Evolutionary conservation across 1,140 invertebrate species (phyloP).

Genomic region (Aphaenogaster floridana): DNA sequence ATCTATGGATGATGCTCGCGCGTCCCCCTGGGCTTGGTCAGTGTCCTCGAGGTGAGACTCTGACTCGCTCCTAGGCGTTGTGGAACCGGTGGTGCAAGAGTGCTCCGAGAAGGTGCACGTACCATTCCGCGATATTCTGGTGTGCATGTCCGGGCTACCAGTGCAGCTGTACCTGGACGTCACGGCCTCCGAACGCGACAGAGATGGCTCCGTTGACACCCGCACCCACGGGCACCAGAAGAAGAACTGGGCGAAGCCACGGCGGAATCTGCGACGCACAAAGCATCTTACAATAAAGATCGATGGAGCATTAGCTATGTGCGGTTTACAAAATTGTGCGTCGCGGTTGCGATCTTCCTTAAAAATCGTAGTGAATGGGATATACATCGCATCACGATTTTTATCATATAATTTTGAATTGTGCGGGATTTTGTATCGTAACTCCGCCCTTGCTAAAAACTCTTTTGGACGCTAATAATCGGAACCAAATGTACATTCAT

Average conservation of each 20-base stretch:
- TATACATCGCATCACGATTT: too few species aligned
- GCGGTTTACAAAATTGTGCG: too few species aligned
- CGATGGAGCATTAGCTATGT: not conserved
- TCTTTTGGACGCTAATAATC: too few species aligned
- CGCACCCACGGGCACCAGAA: conserved; percentile 93
- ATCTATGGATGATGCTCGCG: conserved; percentile 60
- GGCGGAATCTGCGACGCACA: conserved; percentile 91
- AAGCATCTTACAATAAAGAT: not conserved
- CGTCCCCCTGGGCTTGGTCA: conserved; percentile 17
- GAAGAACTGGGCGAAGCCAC: conserved; percentile 96
- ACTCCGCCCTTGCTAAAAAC: too few species aligned
- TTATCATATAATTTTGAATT: too few species aligned
- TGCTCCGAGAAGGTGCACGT: conserved; percentile 82
- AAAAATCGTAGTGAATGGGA: too few species aligned
- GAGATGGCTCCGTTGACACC: conserved; percentile 88
- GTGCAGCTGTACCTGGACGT: conserved; percentile 91
- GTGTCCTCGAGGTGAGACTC: conserved; percentile 62
- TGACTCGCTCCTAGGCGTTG: conserved; percentile 78
- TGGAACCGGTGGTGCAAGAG: conserved; percentile 78
- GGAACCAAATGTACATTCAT: too few species aligned
- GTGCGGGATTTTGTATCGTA: too few species aligned
- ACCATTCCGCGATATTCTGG: conserved; percentile 91
- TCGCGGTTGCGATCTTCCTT: too few species aligned
- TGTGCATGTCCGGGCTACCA: conserved; percentile 90
- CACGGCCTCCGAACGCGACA: conserved; percentile 88